Evolutionary conservation across 2,888 invertebrate species (phyloP).

Genomic region (Teleogryllus oceanicus): DNA sequence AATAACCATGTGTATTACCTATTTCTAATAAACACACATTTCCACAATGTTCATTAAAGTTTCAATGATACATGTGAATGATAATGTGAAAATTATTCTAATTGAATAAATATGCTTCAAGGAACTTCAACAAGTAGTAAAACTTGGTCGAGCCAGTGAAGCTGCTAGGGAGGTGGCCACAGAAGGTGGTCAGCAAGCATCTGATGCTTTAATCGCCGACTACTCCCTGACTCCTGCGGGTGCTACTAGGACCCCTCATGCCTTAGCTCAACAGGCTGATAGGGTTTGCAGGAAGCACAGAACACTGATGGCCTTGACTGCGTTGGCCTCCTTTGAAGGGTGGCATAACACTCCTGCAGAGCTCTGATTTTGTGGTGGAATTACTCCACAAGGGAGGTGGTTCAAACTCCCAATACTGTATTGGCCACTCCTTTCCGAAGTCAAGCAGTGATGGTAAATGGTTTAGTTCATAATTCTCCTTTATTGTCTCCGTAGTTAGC

Average conservation of each 20-base stretch:
- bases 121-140: slow-evolving; percentile 87
- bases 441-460: slow-evolving; percentile 38
- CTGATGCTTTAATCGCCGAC: slow-evolving; percentile 84
- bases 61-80: too few relatives aligned
- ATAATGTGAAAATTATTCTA: not conserved
- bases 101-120: slow-evolving; percentile 41
- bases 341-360: slow-evolving; percentile 87
- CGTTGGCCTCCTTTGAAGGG: slow-evolving; percentile 92
- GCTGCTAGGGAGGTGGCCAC: slow-evolving; percentile 62
- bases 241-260: slow-evolving; percentile 67
- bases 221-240: slow-evolving; percentile 76
- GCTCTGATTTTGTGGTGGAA: slow-evolving; percentile 84
- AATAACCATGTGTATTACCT: too few relatives aligned
- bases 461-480: too few relatives aligned
- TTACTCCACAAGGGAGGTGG: slow-evolving; percentile 65
- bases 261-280: slow-evolving; percentile 81
- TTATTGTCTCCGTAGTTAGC: not conserved
- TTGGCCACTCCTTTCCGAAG: slow-evolving; percentile 79
- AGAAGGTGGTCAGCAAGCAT: slow-evolving; percentile 67
- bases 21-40: too few relatives aligned
- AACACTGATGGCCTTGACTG: slow-evolving; percentile 99
- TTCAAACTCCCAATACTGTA: slow-evolving; percentile 88
- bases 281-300: slow-evolving; percentile 88
- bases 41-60: too few relatives aligned
- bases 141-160: slow-evolving; percentile 86